Evolutionary conservation across 2,888 invertebrate species (phyloP), one percentile per base, ranked within the genome.

Genomic region (Sinhomidia bicolor): DNA sequence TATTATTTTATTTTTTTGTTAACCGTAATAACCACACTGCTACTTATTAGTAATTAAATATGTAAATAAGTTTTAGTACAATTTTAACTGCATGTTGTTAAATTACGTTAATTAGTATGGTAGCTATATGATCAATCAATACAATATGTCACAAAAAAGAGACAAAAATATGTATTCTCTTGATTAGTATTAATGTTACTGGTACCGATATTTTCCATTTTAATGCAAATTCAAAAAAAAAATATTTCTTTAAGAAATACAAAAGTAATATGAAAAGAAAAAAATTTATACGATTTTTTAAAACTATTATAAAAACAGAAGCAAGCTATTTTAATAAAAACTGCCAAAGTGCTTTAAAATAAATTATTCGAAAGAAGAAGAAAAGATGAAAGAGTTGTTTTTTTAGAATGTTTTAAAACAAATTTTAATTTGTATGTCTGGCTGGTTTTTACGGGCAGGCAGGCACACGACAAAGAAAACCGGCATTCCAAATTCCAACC

Each of bases 261-360:
- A 1, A 44, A 44, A 12, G 44, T 1, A 12, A 44, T 3, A 9
- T 44, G 5, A 44, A 12, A 36, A 12, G 12, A 1, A 44, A 5
- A n/a, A 57, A 23, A 20, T 57, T 57, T 65, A 12, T 68, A 68
- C 17, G 17, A 41, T 10, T 32, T 68, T 68, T 68, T 68, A 14
- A 29, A 12, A 62, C 29, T 54, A n/a, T 17, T 54, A 54, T 54
- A 10, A 54, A 54, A 54, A 29, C 29, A 12, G 68, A 68, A 47
- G 47, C 47, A 74, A 47, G 74, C 47, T 76, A 76, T 76, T 76
- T 76, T 76, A 76, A 76, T 76, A 76, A 76, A 74, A 80, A 78
- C 47, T 41, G 80, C 60, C 60, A 80, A 57, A 62, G 80, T 80
- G 80, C 80, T 80, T 80, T 80, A 80, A 78, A 80, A 60, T 62